Conservation (phyloP, 64 coral and sea anemone genomes). For the Stylophora pistillata region DNA sequence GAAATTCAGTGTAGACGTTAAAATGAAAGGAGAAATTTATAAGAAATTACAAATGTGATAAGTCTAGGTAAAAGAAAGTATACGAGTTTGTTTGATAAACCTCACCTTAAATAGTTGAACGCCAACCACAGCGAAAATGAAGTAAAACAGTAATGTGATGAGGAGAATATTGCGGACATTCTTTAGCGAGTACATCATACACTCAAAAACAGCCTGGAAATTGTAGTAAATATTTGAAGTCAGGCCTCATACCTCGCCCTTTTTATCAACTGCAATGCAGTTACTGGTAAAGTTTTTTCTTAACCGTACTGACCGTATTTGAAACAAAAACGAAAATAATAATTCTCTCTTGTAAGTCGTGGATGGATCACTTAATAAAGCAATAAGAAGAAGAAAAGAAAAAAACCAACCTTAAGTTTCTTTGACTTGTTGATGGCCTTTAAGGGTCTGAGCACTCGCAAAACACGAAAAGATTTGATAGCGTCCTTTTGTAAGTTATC, state of each 20-base stretch:
- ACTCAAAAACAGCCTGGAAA: constrained; percentile 94
- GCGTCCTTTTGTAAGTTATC: constrained; percentile 68
- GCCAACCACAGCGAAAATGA: constrained; percentile 98
- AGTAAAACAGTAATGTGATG: constrained; percentile 89
- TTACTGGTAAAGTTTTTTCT: too few relatives aligned
- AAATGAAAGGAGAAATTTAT: neutral
- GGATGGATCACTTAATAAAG: neutral
- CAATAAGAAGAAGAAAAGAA: neutral
- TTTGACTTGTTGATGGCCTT: constrained; percentile 98
- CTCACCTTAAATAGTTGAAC: constrained; percentile 95
- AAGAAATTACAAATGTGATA: neutral
- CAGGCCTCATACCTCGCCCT: too few relatives aligned
- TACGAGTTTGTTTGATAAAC: neutral
- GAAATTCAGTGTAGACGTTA: too few relatives aligned
- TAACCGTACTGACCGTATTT: too few relatives aligned
- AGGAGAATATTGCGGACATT: constrained; percentile 95
- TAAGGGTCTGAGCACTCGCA: constrained; percentile 88
- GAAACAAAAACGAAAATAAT: too few relatives aligned
- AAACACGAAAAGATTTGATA: constrained; percentile 93
- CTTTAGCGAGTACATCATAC: constrained; percentile 97
- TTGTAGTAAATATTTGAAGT: neutral
- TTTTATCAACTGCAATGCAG: too few relatives aligned
- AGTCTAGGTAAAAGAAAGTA: too few relatives aligned
- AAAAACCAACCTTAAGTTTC: constrained; percentile 78
- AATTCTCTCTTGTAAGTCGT: too few relatives aligned